These are phyloP conservation scores for Gonocerus acuteangulatus DNA, from an alignment of 2,888 invertebrate genomes.

Conservation along the genomic window DNA sequence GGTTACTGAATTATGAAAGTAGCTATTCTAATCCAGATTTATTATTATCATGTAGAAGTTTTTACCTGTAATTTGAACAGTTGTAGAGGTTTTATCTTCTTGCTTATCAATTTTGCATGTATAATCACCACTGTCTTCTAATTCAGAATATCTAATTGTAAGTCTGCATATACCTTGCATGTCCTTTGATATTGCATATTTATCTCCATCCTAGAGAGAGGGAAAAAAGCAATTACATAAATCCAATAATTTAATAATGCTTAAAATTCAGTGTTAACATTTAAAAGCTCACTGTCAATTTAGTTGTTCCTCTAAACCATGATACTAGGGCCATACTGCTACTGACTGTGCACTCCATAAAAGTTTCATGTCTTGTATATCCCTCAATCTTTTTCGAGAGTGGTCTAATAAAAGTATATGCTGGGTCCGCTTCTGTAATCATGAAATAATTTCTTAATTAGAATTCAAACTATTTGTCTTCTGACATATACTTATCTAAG, in stretches of 20 bases:
- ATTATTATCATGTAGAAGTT: no score
- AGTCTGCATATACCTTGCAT: conserved; percentile 83
- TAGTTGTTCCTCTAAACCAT: conserved; percentile 80
- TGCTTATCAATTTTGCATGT: conserved; percentile 82
- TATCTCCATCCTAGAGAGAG: conserved; percentile 61
- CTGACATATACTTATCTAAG: no score
- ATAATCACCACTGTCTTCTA: conserved; percentile 85
- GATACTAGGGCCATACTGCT: conserved; percentile 88
- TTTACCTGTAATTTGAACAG: conserved; percentile 69
- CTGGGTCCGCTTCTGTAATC: conserved; percentile 83
- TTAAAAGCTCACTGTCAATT: conserved; percentile 48
- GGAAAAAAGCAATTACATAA: neutral
- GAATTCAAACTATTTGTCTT: no score
- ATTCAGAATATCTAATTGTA: conserved; percentile 68
- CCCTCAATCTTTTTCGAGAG: conserved; percentile 84
- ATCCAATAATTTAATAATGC: neutral
- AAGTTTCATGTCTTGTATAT: conserved; percentile 80
- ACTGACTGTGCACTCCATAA: conserved; percentile 88
- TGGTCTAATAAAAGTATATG: conserved; percentile 84
- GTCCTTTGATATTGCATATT: conserved; percentile 84
- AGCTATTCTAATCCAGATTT: neutral
- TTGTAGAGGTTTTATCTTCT: conserved; percentile 75
- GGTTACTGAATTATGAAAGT: no score
- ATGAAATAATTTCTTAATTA: neutral
- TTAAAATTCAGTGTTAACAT: neutral